Percentiles rank a stretch among this genome's conserved stretches.
Evolutionary conservation across 1,140 invertebrate species (phyloP).

Genomic region (Danaus plexippus): DNA sequence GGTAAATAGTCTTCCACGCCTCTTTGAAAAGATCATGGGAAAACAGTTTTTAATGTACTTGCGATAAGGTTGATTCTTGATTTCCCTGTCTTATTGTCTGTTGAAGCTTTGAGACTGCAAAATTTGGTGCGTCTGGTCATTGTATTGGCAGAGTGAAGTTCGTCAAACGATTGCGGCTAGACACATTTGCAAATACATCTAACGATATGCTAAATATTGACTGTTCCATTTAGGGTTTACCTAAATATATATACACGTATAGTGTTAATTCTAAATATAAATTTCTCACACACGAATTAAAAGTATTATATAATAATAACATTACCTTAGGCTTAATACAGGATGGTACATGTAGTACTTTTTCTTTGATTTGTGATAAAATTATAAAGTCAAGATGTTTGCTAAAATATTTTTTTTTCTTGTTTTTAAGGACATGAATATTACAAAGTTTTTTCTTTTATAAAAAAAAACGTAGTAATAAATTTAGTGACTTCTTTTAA

Average conservation of each 20-base stretch:
- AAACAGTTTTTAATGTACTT: slow-evolving; percentile 1
- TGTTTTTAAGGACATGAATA: no score
- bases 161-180: slow-evolving; percentile 46
- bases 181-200: slow-evolving; percentile 50
- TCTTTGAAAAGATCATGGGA: slow-evolving; percentile 1
- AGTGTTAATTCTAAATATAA: slow-evolving; percentile 1
- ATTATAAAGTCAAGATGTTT: no score
- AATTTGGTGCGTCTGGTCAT: slow-evolving; percentile 52
- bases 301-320: not conserved
- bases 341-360: no score
- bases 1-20: not conserved
- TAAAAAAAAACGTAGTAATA: no score
- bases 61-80: slow-evolving; percentile 3
- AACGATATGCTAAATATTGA: slow-evolving; percentile 49
- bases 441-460: no score
- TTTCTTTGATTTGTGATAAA: no score
- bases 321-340: no score
- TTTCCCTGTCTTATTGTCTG: not conserved
- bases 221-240: slow-evolving; percentile 21
- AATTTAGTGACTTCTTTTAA: no score
- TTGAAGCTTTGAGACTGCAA: slow-evolving; percentile 5
- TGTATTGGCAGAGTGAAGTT: slow-evolving; percentile 63
- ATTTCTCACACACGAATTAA: slow-evolving; percentile 4
- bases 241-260: slow-evolving; percentile 8
- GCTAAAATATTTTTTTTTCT: no score